Conservation (phyloP, 1,140 invertebrate species). For the Chironomus tepperi region DNA sequence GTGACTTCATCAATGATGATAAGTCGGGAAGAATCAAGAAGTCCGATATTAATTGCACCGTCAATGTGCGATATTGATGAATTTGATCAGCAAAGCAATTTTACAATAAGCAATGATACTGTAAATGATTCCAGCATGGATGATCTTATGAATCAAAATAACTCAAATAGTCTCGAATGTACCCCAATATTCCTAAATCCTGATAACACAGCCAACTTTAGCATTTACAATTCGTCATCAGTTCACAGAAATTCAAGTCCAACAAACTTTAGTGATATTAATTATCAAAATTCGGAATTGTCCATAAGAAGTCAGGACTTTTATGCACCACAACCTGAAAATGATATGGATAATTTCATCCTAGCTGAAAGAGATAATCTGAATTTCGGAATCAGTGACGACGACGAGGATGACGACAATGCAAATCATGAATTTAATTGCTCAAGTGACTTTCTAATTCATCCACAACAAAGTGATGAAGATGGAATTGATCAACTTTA, state of each 20-base stretch:
- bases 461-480: conserved; percentile 17
- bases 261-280: conserved; percentile 50
- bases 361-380: background rate
- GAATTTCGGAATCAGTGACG: background rate
- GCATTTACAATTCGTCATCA: conserved; percentile 41
- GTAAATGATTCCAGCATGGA: conserved; percentile 7
- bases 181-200: conserved; percentile 38
- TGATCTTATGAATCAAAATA: background rate
- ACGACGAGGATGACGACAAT: background rate
- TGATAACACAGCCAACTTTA: conserved; percentile 44
- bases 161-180: background rate
- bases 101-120: conserved; percentile 4
- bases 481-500: conserved; percentile 16
- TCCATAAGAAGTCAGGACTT: conserved; percentile 50
- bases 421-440: conserved; percentile 15
- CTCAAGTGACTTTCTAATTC: conserved; percentile 18
- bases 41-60: conserved; percentile 26
- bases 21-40: conserved; percentile 18
- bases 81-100: conserved; percentile 14
- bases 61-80: conserved; percentile 27
- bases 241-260: conserved; percentile 39
- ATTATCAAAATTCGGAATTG: conserved; percentile 53
- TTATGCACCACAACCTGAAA: conserved; percentile 47
- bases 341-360: conserved; percentile 32
- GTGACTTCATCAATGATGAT: background rate